phyloP scores from a whole-genome alignment of 2,113 vertebrate species.

The Calcarius ornatus region DNA sequence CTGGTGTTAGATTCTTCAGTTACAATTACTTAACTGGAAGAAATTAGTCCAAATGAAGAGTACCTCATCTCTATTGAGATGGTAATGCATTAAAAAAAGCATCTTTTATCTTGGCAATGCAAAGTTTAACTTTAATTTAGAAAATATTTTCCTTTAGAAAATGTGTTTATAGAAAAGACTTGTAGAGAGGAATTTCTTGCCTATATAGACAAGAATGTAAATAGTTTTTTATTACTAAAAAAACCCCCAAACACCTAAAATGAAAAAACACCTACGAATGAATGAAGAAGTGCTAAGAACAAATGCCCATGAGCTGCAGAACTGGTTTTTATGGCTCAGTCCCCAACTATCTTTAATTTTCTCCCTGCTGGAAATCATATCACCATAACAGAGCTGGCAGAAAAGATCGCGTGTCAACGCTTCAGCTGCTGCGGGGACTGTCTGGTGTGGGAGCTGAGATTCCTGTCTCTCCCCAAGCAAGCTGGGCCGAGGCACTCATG shows the following conservation, averaged over 20 bases:
- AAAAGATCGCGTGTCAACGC: neutral
- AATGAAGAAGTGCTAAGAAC: neutral
- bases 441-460: neutral
- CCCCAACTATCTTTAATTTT: conserved; percentile 3
- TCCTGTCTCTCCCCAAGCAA: neutral
- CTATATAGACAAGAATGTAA: neutral
- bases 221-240: neutral
- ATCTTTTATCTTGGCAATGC: neutral
- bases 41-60: neutral
- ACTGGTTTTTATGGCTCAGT: neutral
- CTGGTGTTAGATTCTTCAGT: neutral
- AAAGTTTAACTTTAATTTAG: neutral
- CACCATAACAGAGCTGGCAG: neutral
- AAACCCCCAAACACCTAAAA: neutral
- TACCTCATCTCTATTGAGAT: neutral
- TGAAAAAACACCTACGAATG: neutral
- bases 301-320: neutral
- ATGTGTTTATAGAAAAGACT: neutral
- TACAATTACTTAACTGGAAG: neutral
- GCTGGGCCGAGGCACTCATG: neutral
- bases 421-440: neutral
- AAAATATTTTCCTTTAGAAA: neutral
- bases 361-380: neutral
- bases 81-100: neutral
- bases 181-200: neutral